Conservation (phyloP, 2,888 invertebrate genomes). For the Himalopsyche kuldschensis region DNA sequence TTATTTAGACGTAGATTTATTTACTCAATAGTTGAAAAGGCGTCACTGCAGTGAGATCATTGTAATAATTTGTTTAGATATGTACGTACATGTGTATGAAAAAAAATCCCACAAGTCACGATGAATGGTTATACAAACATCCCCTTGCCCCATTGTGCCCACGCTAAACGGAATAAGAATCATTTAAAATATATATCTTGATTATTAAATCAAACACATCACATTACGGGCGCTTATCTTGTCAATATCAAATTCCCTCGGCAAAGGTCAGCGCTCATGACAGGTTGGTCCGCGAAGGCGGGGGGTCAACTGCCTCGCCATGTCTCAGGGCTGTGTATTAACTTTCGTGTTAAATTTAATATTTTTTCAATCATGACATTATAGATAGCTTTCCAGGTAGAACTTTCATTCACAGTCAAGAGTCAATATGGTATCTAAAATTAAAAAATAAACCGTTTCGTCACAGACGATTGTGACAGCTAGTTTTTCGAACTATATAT, state of each 20-base stretch:
- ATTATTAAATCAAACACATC: slow-evolving; percentile 65
- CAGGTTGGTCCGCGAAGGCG: slow-evolving; percentile 15
- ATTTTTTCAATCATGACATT: too few relatives aligned
- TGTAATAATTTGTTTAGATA: background rate
- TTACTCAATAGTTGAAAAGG: too few relatives aligned
- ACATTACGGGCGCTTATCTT: slow-evolving; percentile 57
- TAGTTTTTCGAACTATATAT: too few relatives aligned
- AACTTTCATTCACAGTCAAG: too few relatives aligned
- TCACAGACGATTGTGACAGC: too few relatives aligned
- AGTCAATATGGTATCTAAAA: too few relatives aligned
- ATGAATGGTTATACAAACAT: background rate
- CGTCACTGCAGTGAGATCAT: background rate
- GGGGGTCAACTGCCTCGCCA: background rate
- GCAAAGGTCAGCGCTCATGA: slow-evolving; percentile 31
- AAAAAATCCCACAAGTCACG: background rate
- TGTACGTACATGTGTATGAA: background rate
- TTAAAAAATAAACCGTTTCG: too few relatives aligned
- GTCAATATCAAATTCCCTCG: slow-evolving; percentile 38
- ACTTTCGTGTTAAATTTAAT: too few relatives aligned
- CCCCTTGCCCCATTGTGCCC: slow-evolving; percentile 11
- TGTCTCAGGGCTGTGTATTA: background rate
- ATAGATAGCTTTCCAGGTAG: too few relatives aligned
- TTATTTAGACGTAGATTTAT: too few relatives aligned
- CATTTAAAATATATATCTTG: slow-evolving; percentile 47
- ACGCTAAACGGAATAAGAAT: slow-evolving; percentile 10